A percentile compares a stretch with the other conserved stretches of the same genome.
Evolutionary conservation across 2,797 vertebrate genomes (phyloP).

Genomic region (Ceryle rudis): DNA sequence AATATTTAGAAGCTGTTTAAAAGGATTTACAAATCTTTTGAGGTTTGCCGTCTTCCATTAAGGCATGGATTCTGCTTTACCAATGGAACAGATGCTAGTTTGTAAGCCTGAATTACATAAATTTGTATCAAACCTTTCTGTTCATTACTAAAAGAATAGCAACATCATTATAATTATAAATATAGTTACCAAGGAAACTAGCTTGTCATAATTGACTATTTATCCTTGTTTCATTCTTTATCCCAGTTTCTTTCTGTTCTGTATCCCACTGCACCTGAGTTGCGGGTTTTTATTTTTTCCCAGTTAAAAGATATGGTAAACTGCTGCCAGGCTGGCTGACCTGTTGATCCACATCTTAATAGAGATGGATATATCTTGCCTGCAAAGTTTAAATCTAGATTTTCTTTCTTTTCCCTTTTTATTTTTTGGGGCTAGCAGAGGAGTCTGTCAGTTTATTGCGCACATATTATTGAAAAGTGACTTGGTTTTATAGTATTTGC

Average conservation of each 20-base stretch:
- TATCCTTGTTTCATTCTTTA: slow-evolving; percentile 33
- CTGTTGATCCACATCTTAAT: slow-evolving; percentile 36
- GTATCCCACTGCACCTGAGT: not conserved
- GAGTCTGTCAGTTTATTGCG: not conserved
- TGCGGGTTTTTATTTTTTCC: not conserved
- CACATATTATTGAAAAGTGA: not conserved
- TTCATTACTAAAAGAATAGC: slow-evolving; percentile 66
- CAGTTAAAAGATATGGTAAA: slow-evolving; percentile 9
- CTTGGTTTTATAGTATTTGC: not conserved
- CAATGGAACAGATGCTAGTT: slow-evolving; percentile 24
- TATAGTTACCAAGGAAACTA: slow-evolving; percentile 76
- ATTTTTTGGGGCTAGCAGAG: not conserved
- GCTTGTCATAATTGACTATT: slow-evolving; percentile 71
- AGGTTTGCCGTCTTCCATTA: not conserved
- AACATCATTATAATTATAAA: slow-evolving; percentile 63
- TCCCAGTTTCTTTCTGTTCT: not conserved
- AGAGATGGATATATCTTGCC: not conserved
- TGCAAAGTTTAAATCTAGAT: not conserved
- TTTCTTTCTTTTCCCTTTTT: not conserved
- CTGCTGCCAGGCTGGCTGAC: slow-evolving; percentile 1
- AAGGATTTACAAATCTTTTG: slow-evolving; percentile 3
- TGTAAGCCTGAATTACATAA: slow-evolving; percentile 21
- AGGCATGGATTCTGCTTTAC: slow-evolving; percentile 33
- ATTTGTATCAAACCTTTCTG: slow-evolving; percentile 59
- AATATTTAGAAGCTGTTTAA: slow-evolving; percentile 3